These are phyloP conservation scores for Myocastor coypus DNA, from an alignment of 2,113 vertebrate species.

Conservation along the genomic window DNA sequence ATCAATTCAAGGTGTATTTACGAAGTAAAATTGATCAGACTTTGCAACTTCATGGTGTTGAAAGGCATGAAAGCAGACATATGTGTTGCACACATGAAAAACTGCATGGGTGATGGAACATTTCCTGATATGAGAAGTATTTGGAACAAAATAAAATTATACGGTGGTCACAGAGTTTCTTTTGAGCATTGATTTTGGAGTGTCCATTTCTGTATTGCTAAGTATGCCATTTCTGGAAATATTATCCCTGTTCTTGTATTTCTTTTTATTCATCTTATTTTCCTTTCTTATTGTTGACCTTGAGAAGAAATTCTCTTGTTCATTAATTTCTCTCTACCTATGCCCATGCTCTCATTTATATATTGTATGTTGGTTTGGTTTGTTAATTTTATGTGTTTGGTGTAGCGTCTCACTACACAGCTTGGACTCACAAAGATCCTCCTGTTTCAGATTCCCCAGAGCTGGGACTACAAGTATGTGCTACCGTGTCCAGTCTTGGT, in stretches of 20 bases:
- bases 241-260: background rate
- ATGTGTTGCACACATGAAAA: background rate
- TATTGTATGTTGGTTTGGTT: background rate
- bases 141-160: slow-evolving; percentile 3
- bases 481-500: too few relatives aligned
- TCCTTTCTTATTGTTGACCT: background rate
- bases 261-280: background rate
- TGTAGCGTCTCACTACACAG: too few relatives aligned
- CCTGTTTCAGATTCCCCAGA: too few relatives aligned
- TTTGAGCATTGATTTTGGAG: background rate
- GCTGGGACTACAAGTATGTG: too few relatives aligned
- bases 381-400: too few relatives aligned
- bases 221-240: background rate
- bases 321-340: background rate
- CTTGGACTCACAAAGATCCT: too few relatives aligned
- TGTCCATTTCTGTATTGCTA: background rate
- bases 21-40: background rate
- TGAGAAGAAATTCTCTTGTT: background rate
- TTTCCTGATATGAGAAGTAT: background rate
- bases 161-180: background rate
- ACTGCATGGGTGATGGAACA: background rate
- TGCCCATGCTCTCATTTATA: background rate
- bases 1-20: background rate
- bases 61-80: background rate
- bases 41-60: background rate